A percentile compares a stretch with the other conserved stretches of the same genome.
Evolutionary conservation across 2,113 vertebrate species (phyloP).

Genomic region (Pantherophis guttatus): DNA sequence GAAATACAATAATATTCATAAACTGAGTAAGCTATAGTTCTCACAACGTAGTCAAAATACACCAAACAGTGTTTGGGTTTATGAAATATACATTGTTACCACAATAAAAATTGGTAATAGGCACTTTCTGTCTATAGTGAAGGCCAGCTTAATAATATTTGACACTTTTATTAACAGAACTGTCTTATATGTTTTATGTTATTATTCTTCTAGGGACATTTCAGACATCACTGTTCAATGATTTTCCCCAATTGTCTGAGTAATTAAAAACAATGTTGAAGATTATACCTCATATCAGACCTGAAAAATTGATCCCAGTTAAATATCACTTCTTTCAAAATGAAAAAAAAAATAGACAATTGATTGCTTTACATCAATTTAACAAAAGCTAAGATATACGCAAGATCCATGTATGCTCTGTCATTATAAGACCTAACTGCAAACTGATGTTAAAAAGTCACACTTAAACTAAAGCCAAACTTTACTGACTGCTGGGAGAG

Average conservation of each 20-base stretch:
- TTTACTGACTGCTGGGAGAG: neutral
- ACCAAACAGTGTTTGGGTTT: neutral
- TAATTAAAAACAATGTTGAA: constrained; percentile 24
- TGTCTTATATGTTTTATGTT: constrained; percentile 44
- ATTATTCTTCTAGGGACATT: constrained; percentile 32
- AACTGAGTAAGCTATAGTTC: neutral
- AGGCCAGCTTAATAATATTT: constrained; percentile 45
- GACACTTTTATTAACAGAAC: constrained; percentile 49
- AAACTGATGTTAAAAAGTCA: neutral
- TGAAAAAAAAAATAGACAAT: neutral
- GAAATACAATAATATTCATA: neutral
- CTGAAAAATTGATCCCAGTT: constrained; percentile 13
- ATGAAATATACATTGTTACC: constrained; percentile 38
- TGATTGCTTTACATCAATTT: neutral
- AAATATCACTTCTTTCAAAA: neutral
- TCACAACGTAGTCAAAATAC: neutral
- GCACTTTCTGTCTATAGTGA: constrained; percentile 24
- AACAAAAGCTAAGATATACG: neutral
- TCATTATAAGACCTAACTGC: neutral
- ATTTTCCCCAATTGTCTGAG: constrained; percentile 16
- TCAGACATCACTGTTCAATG: constrained; percentile 9
- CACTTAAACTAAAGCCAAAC: neutral
- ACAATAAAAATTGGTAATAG: constrained; percentile 36
- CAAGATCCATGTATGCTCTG: neutral
- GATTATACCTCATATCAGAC: constrained; percentile 1